These are phyloP conservation scores for Diabrotica virgifera DNA, from an alignment of 1,140 invertebrate genomes.

Conservation along the genomic window DNA sequence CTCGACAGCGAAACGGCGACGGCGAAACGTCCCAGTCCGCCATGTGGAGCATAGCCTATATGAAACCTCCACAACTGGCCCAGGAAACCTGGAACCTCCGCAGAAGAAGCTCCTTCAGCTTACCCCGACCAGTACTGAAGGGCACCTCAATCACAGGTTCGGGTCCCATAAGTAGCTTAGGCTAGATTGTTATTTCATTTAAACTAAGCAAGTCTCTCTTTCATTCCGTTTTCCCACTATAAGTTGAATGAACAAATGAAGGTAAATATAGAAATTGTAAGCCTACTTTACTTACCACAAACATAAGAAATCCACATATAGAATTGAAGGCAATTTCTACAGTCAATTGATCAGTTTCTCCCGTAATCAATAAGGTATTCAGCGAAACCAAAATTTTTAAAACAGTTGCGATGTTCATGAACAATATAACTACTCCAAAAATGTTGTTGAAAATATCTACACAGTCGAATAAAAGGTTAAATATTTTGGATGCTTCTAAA, in stretches of 20 bases:
- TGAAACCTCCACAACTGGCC: no score
- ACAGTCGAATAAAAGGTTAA: slow-evolving; percentile 15
- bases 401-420: slow-evolving; percentile 14
- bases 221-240: no score
- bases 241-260: neutral
- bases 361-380: slow-evolving; percentile 16
- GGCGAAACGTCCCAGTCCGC: no score
- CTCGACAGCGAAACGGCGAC: no score
- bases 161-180: no score
- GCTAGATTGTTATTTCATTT: no score
- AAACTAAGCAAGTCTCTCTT: no score
- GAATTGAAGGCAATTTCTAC: slow-evolving; percentile 7
- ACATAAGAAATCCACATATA: slow-evolving; percentile 8
- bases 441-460: slow-evolving; percentile 20
- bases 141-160: no score
- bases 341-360: slow-evolving; percentile 6
- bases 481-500: slow-evolving; percentile 12
- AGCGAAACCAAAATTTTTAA: slow-evolving; percentile 15
- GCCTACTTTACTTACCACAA: slow-evolving; percentile 12
- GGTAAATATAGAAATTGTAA: neutral
- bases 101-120: no score
- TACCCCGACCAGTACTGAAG: no score
- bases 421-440: slow-evolving; percentile 19
- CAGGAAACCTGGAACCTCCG: no score
- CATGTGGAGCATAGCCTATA: no score